Base-by-base conservation (phyloP, 2,888 invertebrate species). In the Archaeoteleia sp. region DNA sequence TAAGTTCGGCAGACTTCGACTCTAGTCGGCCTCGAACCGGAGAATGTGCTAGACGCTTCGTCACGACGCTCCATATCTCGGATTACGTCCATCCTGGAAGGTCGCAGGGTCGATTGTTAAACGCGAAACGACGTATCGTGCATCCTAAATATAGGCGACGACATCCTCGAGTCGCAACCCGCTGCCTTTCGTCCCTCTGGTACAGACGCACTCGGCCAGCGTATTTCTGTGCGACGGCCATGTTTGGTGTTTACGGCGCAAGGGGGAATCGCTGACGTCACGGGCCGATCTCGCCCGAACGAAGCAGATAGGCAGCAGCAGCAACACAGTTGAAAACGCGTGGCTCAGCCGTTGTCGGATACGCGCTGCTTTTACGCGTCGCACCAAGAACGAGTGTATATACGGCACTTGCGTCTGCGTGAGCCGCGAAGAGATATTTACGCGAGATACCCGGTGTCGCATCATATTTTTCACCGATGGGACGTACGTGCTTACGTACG, bases 201-300 rank as follows among this genome's bases (percentile, higher is more conserved):
- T 48, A 40, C 45, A 60, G 58, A 42, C 66, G 67, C 67, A 54
- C 62, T 58, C 34, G 46, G 30, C 48, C 75, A 78, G 80, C 77
- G 80, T 77, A 78, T 75, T 78, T 78, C 75, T 74, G 70, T 72
- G 63, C 78, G 82, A 82, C 85, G 79, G 85, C 85, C 85, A 85
- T 85, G 85, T 85, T 85, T 84, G 85, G 85, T 85, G 84, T 84
- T 84, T 85, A 84, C 83, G 82, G 77, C 81, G 78, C 79, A 78
- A 82, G 83, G 83, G 82, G 81, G 78, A 82, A 79, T 72, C 78
- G 78, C 78, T 83, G 82, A 82, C 83, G 83, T 82, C 82, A 82
- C 81, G 75, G 73, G 66, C 71, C 80, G 79, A 80, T 78, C 80
- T 79, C 72, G 71, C 74, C 76, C 80, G 78, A 77, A 77, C 73